A percentile compares a stretch with the other conserved stretches of the same genome.
Conservation (phyloP, 2,797 vertebrate species). For the Pelochelys cantorii region DNA sequence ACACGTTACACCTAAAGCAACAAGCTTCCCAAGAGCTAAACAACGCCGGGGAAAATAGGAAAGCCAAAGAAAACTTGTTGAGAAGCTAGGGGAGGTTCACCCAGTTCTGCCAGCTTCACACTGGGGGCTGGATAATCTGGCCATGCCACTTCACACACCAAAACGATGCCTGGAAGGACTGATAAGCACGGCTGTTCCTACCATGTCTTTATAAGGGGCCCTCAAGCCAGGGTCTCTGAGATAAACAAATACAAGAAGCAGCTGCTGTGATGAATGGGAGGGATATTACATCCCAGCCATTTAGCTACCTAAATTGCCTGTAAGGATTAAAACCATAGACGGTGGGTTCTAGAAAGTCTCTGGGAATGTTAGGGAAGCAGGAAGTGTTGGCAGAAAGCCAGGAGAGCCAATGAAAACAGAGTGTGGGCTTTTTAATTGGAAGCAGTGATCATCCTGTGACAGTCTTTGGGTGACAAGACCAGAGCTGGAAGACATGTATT, state of each 20-base stretch:
- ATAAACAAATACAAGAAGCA: neutral
- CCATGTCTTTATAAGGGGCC: neutral
- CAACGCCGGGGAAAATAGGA: neutral
- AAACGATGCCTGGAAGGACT: neutral
- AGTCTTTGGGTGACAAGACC: no score
- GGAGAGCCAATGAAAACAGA: no score
- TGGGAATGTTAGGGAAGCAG: no score
- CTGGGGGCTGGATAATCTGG: neutral
- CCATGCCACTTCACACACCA: rapidly evolving
- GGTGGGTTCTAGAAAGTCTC: no score
- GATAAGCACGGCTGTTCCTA: neutral
- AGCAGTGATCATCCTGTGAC: no score
- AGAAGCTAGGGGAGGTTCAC: neutral
- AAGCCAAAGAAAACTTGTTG: neutral
- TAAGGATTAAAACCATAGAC: no score
- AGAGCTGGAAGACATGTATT: no score
- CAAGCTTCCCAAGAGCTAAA: neutral
- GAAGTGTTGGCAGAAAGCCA: no score
- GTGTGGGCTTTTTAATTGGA: no score
- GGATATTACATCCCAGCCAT: no score
- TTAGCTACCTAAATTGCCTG: no score
- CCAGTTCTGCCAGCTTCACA: neutral
- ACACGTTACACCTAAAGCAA: neutral
- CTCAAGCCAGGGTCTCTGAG: neutral
- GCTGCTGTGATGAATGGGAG: no score